Base-by-base conservation (phyloP, 35 echinoderm and acorn worm species). In the Holothuria glaberrima region DNA sequence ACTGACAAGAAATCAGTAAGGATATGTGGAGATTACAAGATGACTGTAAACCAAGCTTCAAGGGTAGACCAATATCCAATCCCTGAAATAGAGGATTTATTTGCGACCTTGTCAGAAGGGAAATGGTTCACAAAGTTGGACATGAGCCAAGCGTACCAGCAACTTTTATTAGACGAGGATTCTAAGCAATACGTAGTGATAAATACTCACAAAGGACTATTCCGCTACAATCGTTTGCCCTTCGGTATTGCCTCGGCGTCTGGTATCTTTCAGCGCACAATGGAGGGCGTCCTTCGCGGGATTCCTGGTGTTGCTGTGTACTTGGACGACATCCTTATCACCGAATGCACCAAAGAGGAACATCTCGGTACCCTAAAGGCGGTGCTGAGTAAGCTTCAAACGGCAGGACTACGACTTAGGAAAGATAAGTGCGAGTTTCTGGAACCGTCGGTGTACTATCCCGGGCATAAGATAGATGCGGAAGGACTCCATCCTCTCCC, bases 11-110 rank as follows among this genome's bases (percentile, higher is more conserved):
- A 58, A 14, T 77, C 85, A 3, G 24, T 93, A 16, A 52, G 91
- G 19, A 93, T 88, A 12, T 93, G 91, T 70, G 91, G 91, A 14
- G 91, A 93, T 73, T 93, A 87, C 35, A 75, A 79, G 30, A 10
- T 71, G 61, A 89, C 86, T 38, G 86, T 93, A 16, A 93, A 93
- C 58, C 41, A 56, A 31, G 72, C 33, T 10, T 45, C 86, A n/a
- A 68, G 38, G 21, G 52, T 89, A 46, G 86, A 89, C 44, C n/a
- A 59, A 25, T 89, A 93, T 59, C 85, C 86, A 5, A 65, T 93
- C 14, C 91, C 86, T 50, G 89, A 93, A 32, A 35, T 89, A 20
- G 74, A 93, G 41, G 91, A 93, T 45, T 17, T 92, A 4, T 92
- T 88, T 30, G 22, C 91, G 34, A 66, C 14, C 12, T 57, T 92